phyloP scores from a whole-genome alignment of 2,888 invertebrate species.

The Drosophila mayaguana region DNA sequence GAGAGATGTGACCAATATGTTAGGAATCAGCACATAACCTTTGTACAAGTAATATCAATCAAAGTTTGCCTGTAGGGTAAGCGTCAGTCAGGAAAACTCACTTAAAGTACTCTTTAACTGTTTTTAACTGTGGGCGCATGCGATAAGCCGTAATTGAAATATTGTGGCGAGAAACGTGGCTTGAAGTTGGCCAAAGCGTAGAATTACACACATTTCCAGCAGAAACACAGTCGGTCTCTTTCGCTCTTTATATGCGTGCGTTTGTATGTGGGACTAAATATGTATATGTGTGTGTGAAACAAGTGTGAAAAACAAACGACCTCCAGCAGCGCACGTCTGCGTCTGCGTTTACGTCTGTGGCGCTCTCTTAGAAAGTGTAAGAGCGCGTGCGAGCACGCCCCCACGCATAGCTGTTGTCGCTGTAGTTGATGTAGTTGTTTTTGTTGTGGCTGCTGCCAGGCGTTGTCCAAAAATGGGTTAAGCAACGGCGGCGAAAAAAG shows the following conservation, averaged over 20 bases:
- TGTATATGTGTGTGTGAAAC: slow-evolving; percentile 48
- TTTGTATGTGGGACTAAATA: not conserved
- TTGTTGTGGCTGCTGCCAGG: slow-evolving; percentile 24
- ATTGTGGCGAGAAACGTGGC: slow-evolving; percentile 66
- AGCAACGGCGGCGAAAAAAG: slow-evolving; percentile 44
- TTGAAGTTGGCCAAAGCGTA: slow-evolving; percentile 63
- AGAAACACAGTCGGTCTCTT: slow-evolving; percentile 38
- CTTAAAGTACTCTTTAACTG: not conserved
- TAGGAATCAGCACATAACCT: not conserved
- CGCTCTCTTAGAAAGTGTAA: slow-evolving; percentile 68
- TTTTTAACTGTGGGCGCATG: slow-evolving; percentile 53
- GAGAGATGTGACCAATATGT: not conserved
- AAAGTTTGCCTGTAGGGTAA: not conserved
- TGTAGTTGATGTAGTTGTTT: slow-evolving; percentile 10
- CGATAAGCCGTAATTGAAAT: slow-evolving; percentile 68
- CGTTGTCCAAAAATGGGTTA: slow-evolving; percentile 65
- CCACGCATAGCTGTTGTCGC: slow-evolving; percentile 61
- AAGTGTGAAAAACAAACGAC: slow-evolving; percentile 80
- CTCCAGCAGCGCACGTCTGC: slow-evolving; percentile 68
- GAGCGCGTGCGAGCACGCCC: slow-evolving; percentile 54
- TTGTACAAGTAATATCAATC: not conserved
- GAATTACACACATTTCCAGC: slow-evolving; percentile 57
- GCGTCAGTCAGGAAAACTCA: not conserved
- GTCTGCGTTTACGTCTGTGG: slow-evolving; percentile 49
- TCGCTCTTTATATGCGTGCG: slow-evolving; percentile 26